Base-by-base conservation (phyloP, 2,888 invertebrate genomes). In the Lagria hirta region DNA sequence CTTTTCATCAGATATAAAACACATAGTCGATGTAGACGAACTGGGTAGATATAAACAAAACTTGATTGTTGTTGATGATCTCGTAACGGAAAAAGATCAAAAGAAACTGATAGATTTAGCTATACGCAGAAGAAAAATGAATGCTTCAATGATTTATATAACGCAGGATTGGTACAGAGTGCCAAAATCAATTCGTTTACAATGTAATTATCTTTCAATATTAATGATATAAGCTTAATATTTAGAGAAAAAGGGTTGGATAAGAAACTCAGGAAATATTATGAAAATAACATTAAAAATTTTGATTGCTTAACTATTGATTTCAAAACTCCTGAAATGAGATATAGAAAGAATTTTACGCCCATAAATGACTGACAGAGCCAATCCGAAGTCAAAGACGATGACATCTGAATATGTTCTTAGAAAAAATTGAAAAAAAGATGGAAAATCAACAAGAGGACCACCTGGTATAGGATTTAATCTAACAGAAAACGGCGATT, bases 401-500 rank as follows among this genome's bases (percentile, higher is more conserved):
- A 26, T 26, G 26, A 28, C 14, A 28, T 28, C 30, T 30, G 34
- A 34, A 34, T 34, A 34, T 17, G 24, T 34, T 34, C 34, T 35
- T 24, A 35, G 35, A 35, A 35, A 35, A 24, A 35, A 35, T 35
- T 24, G 35, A 24, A 24, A 35, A 35, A 35, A 35, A 24, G 23
- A 26, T 12, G 35, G 26, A 16, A 35, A 35, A 26, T 35, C 26
- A 35, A 35, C 35, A 35, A 35, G 33, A 35, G 24, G 35, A 24
- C 35, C 35, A 35, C 35, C 35, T 24, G 35, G 24, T 24, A 35
- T 35, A 24, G 35, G 24, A 16, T 35, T 35, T 24, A 35, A 35
- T 24, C 17, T 35, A 35, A 35, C 22, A 35, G 35, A 35, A 35
- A 35, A 35, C 13, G 35, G 35, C 16, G 35, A 35, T 27, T 27